A percentile compares a stretch with the other conserved stretches of the same genome.
phyloP scores from a whole-genome alignment of 2,113 vertebrate genomes.

The Sceloporus tristichus region DNA sequence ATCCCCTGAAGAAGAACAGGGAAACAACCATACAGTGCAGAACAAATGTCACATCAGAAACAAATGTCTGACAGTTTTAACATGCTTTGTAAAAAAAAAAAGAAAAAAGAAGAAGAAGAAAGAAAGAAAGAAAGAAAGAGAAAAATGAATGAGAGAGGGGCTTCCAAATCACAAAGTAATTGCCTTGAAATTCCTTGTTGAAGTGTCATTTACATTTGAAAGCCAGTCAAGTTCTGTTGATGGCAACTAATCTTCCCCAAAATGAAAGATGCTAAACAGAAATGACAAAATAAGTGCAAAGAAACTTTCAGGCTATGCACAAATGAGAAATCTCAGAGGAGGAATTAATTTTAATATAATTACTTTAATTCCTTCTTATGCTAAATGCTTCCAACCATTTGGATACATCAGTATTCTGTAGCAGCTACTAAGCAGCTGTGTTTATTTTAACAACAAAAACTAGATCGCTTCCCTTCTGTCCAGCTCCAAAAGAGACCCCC shows the following conservation, averaged over 20 bases:
- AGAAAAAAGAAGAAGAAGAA: too few relatives aligned
- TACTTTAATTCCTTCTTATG: conserved; percentile 52
- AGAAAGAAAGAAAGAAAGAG: too few relatives aligned
- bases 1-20: too few relatives aligned
- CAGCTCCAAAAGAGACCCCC: not conserved
- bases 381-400: not conserved
- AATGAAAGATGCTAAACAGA: not conserved
- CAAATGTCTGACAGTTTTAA: too few relatives aligned
- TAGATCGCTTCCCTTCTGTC: not conserved
- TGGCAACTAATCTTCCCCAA: too few relatives aligned
- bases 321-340: conserved; percentile 30
- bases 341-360: conserved; percentile 32
- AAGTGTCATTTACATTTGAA: conserved; percentile 59
- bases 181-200: conserved; percentile 31
- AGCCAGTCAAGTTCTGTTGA: not conserved
- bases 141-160: not conserved
- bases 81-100: too few relatives aligned
- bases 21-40: too few relatives aligned
- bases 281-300: conserved; percentile 27
- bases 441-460: conserved; percentile 32
- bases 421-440: not conserved
- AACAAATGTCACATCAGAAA: too few relatives aligned
- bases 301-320: conserved; percentile 39
- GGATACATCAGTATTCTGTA: conserved; percentile 3
- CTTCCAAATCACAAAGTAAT: conserved; percentile 27